Conservation (phyloP, 2,888 invertebrate genomes). For the Diarsia rubi region DNA sequence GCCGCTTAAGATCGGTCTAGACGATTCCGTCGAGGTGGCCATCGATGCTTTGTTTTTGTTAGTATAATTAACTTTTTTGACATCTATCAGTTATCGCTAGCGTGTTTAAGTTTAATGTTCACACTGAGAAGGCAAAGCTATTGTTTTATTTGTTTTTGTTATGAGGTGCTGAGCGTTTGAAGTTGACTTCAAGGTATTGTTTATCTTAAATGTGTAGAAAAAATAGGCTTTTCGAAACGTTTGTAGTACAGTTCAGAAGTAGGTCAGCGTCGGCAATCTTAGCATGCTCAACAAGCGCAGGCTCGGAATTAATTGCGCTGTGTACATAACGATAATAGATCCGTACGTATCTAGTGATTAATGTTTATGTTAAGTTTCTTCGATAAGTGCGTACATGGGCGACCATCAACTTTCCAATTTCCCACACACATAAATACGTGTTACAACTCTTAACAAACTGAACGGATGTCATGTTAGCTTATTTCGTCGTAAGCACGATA, state of each 20-base stretch:
- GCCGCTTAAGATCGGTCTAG: conserved; percentile 26
- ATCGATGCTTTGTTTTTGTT: conserved; percentile 38
- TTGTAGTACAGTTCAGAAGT: conserved; percentile 36
- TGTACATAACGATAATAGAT: conserved; percentile 28
- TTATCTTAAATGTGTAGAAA: conserved; percentile 8
- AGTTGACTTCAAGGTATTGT: conserved; percentile 15
- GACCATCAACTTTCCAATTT: conserved; percentile 75
- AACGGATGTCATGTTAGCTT: conserved; percentile 68
- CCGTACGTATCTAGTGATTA: conserved; percentile 50
- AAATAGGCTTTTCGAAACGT: conserved; percentile 28
- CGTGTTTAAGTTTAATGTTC: conserved; percentile 31
- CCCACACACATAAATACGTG: conserved; percentile 70
- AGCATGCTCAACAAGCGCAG: conserved; percentile 5
- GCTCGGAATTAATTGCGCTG: conserved; percentile 15
- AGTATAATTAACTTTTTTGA: conserved; percentile 39
- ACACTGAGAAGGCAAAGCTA: conserved; percentile 21
- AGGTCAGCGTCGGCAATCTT: conserved; percentile 12
- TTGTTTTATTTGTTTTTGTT: conserved; percentile 38
- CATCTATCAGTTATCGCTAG: conserved; percentile 31
- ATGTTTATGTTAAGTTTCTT: conserved; percentile 57
- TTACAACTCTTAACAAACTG: conserved; percentile 58
- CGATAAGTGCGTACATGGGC: conserved; percentile 47
- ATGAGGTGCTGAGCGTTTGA: conserved; percentile 10
- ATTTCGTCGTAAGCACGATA: conserved; percentile 54
- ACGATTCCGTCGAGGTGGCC: conserved; percentile 29